phyloP scores from a whole-genome alignment of 2,888 invertebrate species.

The Patella ulyssiponensis region DNA sequence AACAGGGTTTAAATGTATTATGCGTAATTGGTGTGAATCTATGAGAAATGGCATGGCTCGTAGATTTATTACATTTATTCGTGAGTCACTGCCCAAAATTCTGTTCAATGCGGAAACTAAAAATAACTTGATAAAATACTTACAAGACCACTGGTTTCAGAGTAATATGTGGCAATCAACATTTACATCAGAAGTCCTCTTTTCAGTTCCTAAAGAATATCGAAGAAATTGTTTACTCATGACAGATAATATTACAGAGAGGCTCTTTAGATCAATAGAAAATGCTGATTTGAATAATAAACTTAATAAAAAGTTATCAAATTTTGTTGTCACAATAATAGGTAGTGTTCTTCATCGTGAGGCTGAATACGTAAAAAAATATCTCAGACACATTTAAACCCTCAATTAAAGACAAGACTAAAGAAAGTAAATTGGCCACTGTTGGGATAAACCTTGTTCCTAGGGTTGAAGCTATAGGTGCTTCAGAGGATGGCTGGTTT shows the following conservation, averaged over 20 bases:
- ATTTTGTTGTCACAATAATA: background rate
- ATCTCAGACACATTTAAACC: background rate
- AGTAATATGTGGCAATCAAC: background rate
- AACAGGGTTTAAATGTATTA: background rate
- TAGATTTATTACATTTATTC: background rate
- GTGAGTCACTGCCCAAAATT: background rate
- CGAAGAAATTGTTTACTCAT: background rate
- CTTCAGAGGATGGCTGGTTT: background rate
- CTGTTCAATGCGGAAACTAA: background rate
- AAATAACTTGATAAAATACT: background rate
- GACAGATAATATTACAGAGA: background rate
- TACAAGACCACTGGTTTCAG: background rate
- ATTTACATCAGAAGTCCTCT: background rate
- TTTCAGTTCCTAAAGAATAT: background rate
- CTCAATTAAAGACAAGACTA: background rate
- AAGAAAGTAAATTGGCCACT: background rate
- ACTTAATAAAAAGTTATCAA: background rate
- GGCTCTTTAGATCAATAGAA: background rate
- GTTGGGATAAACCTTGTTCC: background rate
- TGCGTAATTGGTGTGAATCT: background rate
- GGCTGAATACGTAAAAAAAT: background rate
- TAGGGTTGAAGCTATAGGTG: background rate
- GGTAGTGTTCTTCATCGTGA: background rate
- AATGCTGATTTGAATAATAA: background rate
- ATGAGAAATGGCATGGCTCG: background rate